These are phyloP conservation scores for Reinhardtius hippoglossoides DNA, from an alignment of 2,113 vertebrate species.

Conservation along the genomic window DNA sequence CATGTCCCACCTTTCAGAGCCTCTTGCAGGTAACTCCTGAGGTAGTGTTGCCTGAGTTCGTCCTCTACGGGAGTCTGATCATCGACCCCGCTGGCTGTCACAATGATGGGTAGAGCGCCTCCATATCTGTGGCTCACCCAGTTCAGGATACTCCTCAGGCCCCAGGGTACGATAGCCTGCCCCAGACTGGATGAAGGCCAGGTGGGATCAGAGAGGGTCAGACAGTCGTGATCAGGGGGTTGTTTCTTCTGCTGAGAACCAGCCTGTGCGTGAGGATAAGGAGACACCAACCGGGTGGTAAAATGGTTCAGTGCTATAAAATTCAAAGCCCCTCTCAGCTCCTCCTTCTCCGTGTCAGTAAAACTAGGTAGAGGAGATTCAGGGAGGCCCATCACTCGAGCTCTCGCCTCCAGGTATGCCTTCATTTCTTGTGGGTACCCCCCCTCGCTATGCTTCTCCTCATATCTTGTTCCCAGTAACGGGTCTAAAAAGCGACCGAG, in stretches of 20 bases:
- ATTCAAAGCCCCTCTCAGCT: constrained; percentile 87
- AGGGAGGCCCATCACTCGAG: constrained; percentile 66
- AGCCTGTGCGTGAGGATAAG: constrained; percentile 45
- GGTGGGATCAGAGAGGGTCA: constrained; percentile 88
- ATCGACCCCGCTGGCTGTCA: constrained; percentile 92
- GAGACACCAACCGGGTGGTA: constrained; percentile 90
- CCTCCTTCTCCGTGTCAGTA: constrained; percentile 80
- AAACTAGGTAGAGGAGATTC: constrained; percentile 83
- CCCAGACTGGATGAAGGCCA: constrained; percentile 84
- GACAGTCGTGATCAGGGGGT: constrained; percentile 80
- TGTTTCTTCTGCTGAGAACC: constrained; percentile 70
- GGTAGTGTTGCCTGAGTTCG: constrained; percentile 86
- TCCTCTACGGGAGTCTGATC: constrained; percentile 87
- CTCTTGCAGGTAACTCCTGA: constrained; percentile 89
- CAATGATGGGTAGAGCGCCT: constrained; percentile 81
- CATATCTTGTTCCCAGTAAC: constrained; percentile 82
- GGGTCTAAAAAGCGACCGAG: constrained; percentile 92
- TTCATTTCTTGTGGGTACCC: constrained; percentile 86
- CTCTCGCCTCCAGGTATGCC: constrained; percentile 80
- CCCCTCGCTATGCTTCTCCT: constrained; percentile 78
- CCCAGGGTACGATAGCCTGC: constrained; percentile 89
- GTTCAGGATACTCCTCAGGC: constrained; percentile 85
- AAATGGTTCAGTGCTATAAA: constrained; percentile 95
- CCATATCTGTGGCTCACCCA: constrained; percentile 90
- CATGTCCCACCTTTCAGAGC: constrained; percentile 89